Evolutionary conservation across 2,797 vertebrate species (phyloP).

Genomic region (Propithecus perrieri): DNA sequence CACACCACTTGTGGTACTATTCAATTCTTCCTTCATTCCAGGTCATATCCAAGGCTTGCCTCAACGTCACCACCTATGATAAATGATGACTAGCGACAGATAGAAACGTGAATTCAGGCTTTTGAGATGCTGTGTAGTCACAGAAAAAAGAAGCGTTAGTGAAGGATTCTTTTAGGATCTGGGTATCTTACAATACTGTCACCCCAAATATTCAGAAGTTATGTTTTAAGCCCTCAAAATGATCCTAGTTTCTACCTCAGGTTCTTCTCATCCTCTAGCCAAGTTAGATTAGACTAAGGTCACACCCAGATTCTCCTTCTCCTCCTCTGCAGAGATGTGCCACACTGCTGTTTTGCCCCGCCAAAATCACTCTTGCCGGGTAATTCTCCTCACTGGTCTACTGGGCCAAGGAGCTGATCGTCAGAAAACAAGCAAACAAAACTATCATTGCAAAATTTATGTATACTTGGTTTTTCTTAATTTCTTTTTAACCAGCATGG

Average conservation of each 20-base stretch:
- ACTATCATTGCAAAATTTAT: not conserved
- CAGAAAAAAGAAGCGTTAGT: not conserved
- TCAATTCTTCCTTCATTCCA: not conserved
- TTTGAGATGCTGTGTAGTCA: not conserved
- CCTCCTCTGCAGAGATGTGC: accelerated
- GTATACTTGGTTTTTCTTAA: not conserved
- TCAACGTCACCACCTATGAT: not conserved
- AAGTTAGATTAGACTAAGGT: not conserved
- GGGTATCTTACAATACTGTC: not conserved
- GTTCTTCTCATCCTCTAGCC: not conserved
- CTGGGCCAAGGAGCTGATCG: not conserved
- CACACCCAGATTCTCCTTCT: not conserved
- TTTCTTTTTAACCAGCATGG: not conserved
- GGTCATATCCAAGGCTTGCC: not conserved
- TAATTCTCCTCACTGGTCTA: not conserved
- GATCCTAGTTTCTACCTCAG: not conserved
- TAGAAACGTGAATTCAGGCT: not conserved
- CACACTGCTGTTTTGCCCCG: not conserved
- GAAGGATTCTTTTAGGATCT: not conserved
- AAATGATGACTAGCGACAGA: not conserved
- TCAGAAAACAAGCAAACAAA: not conserved
- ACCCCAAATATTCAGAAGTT: not conserved
- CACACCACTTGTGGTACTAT: not conserved
- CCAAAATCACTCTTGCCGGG: not conserved
- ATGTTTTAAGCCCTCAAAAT: not conserved